A percentile compares a stretch with the other conserved stretches of the same genome.
Evolutionary conservation across 2,113 vertebrate species (phyloP).

Genomic region (Mesembrinibis cayennensis): DNA sequence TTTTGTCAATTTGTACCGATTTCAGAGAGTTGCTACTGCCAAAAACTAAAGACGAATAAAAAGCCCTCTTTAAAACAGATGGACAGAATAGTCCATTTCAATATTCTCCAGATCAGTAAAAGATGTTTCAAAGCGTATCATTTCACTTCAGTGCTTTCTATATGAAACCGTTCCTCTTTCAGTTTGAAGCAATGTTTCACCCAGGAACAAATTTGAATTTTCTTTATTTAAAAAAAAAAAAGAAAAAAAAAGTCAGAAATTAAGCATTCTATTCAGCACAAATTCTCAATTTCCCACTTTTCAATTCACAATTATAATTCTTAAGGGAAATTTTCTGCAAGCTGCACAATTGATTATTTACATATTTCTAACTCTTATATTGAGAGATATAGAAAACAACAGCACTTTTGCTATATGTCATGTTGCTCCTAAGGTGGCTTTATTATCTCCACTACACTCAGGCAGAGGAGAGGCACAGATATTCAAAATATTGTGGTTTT

Average conservation of each 20-base stretch:
- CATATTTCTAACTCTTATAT: not conserved
- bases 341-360: not conserved
- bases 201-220: not conserved
- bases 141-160: not conserved
- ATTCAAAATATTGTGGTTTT: not conserved
- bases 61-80: not conserved
- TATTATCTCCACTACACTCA: not conserved
- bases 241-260: not conserved
- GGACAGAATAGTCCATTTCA: not conserved
- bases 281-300: not conserved
- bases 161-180: not conserved
- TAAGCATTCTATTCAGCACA: not conserved
- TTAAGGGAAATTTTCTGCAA: not conserved
- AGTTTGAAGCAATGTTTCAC: not conserved
- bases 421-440: not conserved
- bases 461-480: not conserved
- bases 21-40: not conserved
- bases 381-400: not conserved
- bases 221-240: not conserved
- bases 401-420: not conserved
- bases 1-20: not conserved
- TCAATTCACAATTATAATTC: not conserved
- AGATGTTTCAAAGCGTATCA: not conserved
- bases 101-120: not conserved
- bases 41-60: not conserved